phyloP scores from a whole-genome alignment of 2,888 invertebrate species.

The Drosophila lutescens region DNA sequence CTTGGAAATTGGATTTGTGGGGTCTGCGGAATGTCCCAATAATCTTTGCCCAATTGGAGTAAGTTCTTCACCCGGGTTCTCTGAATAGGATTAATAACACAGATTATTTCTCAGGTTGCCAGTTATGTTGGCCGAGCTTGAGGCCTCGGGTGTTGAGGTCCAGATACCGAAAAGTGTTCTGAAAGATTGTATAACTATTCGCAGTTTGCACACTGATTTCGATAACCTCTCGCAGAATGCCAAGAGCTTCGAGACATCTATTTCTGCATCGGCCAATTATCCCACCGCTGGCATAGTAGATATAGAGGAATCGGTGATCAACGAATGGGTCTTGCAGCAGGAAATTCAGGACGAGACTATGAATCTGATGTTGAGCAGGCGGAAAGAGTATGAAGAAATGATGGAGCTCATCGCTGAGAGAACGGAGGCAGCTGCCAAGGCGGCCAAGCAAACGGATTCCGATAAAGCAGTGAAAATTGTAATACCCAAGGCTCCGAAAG shows the following conservation, averaged over 20 bases:
- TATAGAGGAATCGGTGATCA: conserved; percentile 60
- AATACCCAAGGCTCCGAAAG: conserved; percentile 59
- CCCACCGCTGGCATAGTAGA: conserved; percentile 59
- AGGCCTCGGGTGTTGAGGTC: conserved; percentile 42
- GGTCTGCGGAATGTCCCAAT: conserved; percentile 77
- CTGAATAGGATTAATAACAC: too few relatives aligned
- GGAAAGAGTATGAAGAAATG: conserved; percentile 68
- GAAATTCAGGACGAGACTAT: conserved; percentile 66
- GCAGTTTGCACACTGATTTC: conserved; percentile 73
- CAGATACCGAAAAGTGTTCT: conserved; percentile 74
- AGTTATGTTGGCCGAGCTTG: conserved; percentile 60
- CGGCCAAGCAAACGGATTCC: conserved; percentile 23
- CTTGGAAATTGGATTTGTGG: conserved; percentile 80
- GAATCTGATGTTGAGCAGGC: conserved; percentile 47
- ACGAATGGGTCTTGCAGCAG: conserved; percentile 72
- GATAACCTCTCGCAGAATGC: conserved; percentile 74
- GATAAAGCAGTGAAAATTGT: conserved; percentile 9
- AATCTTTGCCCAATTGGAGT: conserved; percentile 67
- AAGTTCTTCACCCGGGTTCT: conserved; percentile 25
- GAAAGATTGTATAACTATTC: conserved; percentile 70
- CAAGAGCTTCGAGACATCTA: conserved; percentile 57
- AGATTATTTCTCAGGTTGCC: conserved; percentile 54
- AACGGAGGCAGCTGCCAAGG: conserved; percentile 28
- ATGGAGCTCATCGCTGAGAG: conserved; percentile 43
- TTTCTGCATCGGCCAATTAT: conserved; percentile 20